phyloP scores from a whole-genome alignment of 2,113 vertebrate genomes.

The Eclectus roratus region DNA sequence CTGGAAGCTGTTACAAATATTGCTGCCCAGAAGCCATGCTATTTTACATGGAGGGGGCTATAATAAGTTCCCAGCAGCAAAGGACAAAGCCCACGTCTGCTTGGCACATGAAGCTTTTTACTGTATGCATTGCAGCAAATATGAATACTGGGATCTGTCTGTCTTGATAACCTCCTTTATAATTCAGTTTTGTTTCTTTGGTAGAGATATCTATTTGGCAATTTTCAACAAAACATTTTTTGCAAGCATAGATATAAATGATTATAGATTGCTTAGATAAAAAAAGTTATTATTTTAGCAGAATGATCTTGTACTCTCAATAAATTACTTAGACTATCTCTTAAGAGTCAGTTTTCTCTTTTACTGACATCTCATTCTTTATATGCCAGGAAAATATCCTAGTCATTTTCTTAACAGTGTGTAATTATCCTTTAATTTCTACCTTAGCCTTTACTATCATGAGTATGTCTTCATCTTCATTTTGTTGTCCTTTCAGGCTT shows the following conservation, averaged over 20 bases:
- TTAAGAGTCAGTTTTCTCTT: neutral
- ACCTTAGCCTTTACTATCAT: neutral
- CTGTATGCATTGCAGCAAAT: neutral
- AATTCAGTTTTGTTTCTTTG: neutral
- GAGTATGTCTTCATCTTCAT: neutral
- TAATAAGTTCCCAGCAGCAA: neutral
- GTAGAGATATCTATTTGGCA: neutral
- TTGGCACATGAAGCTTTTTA: neutral
- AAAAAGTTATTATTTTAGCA: slow-evolving; percentile 15
- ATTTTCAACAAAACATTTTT: neutral
- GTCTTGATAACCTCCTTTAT: neutral
- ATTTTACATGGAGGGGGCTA: neutral
- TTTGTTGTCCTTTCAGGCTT: neutral
- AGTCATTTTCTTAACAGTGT: neutral
- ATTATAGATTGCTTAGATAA: neutral
- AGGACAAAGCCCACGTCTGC: neutral
- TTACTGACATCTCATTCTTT: neutral
- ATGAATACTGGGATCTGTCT: neutral
- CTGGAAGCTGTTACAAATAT: neutral
- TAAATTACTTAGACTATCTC: neutral
- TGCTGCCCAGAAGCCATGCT: neutral
- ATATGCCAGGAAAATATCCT: neutral
- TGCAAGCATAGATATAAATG: neutral
- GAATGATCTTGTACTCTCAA: neutral
- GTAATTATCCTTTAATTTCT: neutral